A percentile compares a stretch with the other conserved stretches of the same genome.
Evolutionary conservation across 2,113 vertebrate species (phyloP).

Genomic region (Phyllostomus hastatus): DNA sequence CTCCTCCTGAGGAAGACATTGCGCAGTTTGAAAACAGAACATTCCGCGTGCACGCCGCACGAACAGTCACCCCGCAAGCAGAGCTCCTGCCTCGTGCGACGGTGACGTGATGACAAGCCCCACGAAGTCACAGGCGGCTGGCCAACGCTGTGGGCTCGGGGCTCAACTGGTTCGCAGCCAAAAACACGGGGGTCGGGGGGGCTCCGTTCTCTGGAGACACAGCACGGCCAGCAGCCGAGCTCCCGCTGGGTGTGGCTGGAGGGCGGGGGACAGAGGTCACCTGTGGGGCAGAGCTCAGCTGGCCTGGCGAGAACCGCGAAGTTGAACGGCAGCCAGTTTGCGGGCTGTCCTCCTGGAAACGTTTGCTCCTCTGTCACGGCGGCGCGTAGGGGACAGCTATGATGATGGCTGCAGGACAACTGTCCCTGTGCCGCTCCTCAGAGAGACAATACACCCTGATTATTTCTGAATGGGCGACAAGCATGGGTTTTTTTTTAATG

Average conservation of each 20-base stretch:
- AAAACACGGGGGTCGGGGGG: not conserved
- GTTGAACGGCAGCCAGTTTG: not conserved
- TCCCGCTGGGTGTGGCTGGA: not conserved
- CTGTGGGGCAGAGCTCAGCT: not conserved
- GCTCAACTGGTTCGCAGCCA: not conserved
- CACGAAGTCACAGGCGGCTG: not conserved
- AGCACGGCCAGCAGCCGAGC: not conserved
- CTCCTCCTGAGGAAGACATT: not conserved
- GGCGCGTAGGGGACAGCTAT: not conserved
- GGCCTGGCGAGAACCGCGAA: not conserved
- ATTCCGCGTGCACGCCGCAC: not conserved
- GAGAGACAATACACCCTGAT: not conserved
- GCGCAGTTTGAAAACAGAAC: constrained; percentile 18
- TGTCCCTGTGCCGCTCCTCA: not conserved
- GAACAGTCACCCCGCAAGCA: not conserved
- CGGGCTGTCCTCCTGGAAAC: not conserved
- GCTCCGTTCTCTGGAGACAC: not conserved
- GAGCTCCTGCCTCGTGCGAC: not conserved
- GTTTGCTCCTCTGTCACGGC: not conserved
- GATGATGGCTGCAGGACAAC: not conserved
- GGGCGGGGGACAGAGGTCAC: not conserved
- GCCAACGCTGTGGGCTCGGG: not conserved
- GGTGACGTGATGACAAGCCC: not conserved
- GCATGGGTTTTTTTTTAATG: not conserved
- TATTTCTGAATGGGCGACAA: constrained; percentile 30